phyloP scores from a whole-genome alignment of 2,888 invertebrate species.

The Cosmopolites sordidus region DNA sequence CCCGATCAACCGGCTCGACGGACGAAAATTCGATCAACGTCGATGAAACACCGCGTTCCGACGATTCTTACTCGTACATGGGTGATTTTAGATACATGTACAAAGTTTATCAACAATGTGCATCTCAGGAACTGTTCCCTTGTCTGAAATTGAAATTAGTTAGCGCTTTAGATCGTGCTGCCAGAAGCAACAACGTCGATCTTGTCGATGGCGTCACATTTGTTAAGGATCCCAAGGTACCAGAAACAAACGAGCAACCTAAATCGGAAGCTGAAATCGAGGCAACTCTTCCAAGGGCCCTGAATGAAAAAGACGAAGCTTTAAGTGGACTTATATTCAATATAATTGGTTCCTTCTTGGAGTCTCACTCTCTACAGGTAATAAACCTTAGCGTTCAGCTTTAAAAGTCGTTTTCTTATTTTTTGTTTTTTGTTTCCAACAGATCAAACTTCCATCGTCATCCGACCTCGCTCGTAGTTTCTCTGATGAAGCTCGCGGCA shows the following conservation, averaged over 20 bases:
- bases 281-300: constrained; percentile 66
- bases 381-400: neutral
- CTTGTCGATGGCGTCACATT: constrained; percentile 73
- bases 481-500: constrained; percentile 59
- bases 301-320: constrained; percentile 67
- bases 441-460: constrained; percentile 72
- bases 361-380: constrained; percentile 76
- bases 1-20: constrained; percentile 49
- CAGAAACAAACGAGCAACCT: constrained; percentile 45
- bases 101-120: constrained; percentile 78
- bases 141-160: constrained; percentile 77
- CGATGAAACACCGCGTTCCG: constrained; percentile 37
- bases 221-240: constrained; percentile 56
- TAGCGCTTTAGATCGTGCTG: constrained; percentile 70
- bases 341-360: constrained; percentile 69
- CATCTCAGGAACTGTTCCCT: constrained; percentile 62
- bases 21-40: constrained; percentile 48
- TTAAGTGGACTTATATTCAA: constrained; percentile 72
- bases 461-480: constrained; percentile 61
- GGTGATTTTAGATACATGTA: constrained; percentile 70
- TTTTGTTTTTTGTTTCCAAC: constrained; percentile 27
- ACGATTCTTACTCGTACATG: constrained; percentile 47
- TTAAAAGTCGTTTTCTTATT: too few species aligned
- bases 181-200: constrained; percentile 58
- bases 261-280: constrained; percentile 63